Evolutionary conservation across 2,888 invertebrate species (phyloP).

Genomic region (Caenorhabditis japonica): DNA sequence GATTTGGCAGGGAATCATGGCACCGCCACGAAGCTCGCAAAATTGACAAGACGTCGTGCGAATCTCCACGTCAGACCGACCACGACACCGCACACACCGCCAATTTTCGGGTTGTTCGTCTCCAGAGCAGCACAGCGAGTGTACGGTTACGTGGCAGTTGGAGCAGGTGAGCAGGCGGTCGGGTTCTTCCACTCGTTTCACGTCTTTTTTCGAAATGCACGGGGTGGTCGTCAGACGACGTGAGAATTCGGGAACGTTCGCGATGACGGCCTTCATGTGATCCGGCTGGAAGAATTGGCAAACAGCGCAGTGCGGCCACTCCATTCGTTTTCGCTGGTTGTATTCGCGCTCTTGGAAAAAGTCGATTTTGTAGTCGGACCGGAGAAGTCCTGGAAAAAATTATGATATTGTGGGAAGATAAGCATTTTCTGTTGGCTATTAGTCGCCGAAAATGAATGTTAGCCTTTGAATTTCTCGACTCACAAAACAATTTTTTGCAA

Average conservation of each 20-base stretch:
- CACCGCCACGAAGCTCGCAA: conserved; percentile 72
- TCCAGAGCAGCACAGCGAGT: conserved; percentile 78
- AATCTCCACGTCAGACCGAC: conserved; percentile 54
- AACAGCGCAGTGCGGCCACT: conserved; percentile 81
- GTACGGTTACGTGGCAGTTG: conserved; percentile 81
- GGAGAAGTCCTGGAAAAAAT: conserved; percentile 43
- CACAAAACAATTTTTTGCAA: no score
- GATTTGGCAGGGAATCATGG: conserved; percentile 55
- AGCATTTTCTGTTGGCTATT: no score
- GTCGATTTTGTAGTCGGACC: conserved; percentile 77
- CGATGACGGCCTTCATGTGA: conserved; percentile 17
- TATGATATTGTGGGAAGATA: no score
- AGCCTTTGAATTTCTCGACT: no score
- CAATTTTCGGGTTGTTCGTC: conserved; percentile 33
- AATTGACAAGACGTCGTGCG: conserved; percentile 61
- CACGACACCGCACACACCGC: conserved; percentile 64
- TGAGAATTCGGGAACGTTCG: conserved; percentile 38
- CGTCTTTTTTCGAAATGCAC: conserved; percentile 76
- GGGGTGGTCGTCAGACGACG: conserved; percentile 76
- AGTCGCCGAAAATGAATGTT: no score
- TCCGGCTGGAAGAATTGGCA: conserved; percentile 80
- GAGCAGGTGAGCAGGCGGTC: conserved; percentile 80
- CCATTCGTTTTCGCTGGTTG: conserved; percentile 19
- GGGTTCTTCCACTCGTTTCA: conserved; percentile 3
- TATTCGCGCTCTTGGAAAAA: conserved; percentile 72